Base-by-base conservation (phyloP, 1,140 invertebrate genomes). In the Batillaria attramentaria region DNA sequence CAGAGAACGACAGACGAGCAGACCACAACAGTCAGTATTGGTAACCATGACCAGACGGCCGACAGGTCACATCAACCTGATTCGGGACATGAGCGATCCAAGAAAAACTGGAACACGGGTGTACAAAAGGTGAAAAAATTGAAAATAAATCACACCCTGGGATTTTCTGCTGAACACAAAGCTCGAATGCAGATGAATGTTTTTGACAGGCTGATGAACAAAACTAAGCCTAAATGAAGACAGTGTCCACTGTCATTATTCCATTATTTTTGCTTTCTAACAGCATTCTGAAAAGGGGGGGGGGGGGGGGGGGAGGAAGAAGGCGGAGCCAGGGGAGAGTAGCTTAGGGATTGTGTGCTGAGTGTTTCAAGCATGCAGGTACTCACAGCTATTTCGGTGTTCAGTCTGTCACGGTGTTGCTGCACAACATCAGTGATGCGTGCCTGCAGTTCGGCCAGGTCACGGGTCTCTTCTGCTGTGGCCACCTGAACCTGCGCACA, bases 381-480 rank as follows among this genome's bases (percentile, higher is more conserved):
- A n/a, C n/a, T n/a, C 33, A 73, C 80, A 20, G 66, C 57, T 24
- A 77, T 78, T 20, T 79, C 57, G 1, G 42, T 74, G 42, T 66
- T 43, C 10, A 87, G 84, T 37, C 83, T 82, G 41, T 88, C 85
- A 74, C 85, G 83, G 70, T 87, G 81, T 33, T 79, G 78, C 79
- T 86, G 84, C 65, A 87, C 81, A 24, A 82, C 82, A 37, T 82
- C 79, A n/a, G 78, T 82, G 50, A 88, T 81, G 72, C 82, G 84
- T 50, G 77, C 83, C 81, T 88, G 87, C 72, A 88, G 76, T 57
- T 82, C 84, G 31, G 78, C 79, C 35, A 88, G 54, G 3, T 81
- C 82, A 6, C 81, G 78, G 57, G 72, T 87, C 74, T 88, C 87
- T 20, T 83, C 78, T 31, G 84, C 83, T 28, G 84, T 82, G 16